These are phyloP conservation scores for Folsomia candida DNA, from an alignment of 2,888 invertebrate genomes.

Conservation along the genomic window DNA sequence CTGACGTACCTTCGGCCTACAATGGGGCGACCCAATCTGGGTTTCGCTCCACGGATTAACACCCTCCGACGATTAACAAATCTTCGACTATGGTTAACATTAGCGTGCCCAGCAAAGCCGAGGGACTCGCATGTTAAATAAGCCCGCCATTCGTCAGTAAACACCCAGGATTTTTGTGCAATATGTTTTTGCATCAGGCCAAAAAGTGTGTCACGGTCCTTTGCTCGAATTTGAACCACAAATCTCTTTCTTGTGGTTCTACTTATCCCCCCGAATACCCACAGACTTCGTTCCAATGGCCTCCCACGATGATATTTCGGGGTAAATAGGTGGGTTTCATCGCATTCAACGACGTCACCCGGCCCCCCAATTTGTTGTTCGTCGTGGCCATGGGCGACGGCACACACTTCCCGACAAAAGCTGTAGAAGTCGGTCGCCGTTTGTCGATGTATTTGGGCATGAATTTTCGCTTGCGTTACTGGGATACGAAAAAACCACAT, in stretches of 20 bases:
- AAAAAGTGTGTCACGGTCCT: background rate
- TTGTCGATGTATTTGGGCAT: background rate
- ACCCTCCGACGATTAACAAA: conserved; percentile 3
- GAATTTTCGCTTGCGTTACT: background rate
- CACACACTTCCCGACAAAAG: background rate
- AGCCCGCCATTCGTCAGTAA: conserved; percentile 4
- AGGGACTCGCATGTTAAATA: conserved; percentile 5
- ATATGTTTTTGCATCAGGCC: conserved; percentile 21
- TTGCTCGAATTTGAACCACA: background rate
- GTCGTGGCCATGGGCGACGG: background rate
- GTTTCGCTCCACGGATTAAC: conserved; percentile 1
- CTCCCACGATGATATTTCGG: conserved; percentile 28
- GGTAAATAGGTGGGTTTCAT: conserved; percentile 21
- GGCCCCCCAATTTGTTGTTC: conserved; percentile 8
- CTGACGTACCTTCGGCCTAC: background rate
- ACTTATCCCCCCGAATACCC: conserved; percentile 26
- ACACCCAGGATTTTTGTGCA: conserved; percentile 18
- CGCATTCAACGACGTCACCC: conserved; percentile 21
- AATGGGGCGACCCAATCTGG: background rate
- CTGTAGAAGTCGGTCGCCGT: background rate
- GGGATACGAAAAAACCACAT: background rate
- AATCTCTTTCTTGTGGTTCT: conserved; percentile 6
- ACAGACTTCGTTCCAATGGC: conserved; percentile 1
- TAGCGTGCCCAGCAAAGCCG: conserved; percentile 18
- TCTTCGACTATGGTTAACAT: conserved; percentile 8